Evolutionary conservation across 2,888 invertebrate species (phyloP), one percentile per base, ranked within the genome.

Genomic region (Macrophya annulata): DNA sequence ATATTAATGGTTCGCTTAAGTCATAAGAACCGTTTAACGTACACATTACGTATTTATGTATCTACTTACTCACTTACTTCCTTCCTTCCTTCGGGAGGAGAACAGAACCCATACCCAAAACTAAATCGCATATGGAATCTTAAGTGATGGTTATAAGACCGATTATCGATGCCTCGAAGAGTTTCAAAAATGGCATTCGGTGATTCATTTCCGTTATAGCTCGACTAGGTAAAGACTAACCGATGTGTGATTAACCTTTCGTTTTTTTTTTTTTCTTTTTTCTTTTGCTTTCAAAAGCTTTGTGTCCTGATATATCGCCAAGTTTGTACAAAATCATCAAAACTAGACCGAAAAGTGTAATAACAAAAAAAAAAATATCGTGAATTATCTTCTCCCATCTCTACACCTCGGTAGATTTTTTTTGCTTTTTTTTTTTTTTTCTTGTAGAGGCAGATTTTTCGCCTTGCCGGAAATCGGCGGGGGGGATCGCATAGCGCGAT

Each of bases 161-260:
- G 77, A 51, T 77, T 77, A 77, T 77, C 55, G 31, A n/a, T 43
- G 43, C 81, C 59, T 15, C 68, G 81, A 51, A 81, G 31, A 65
- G 43, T 82, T 48, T 83, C 83, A 37, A 43, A 83, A 71, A 83
- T 83, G 83, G 83, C 68, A 83, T 83, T 83, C 83, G 83, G 31
- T 83, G 83, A 83, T 83, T 83, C 83, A 83, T 17, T 83, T 83
- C 83, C 83, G 83, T n/a, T 62, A 62, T 62, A 62, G 12, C 37
- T 31, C 31, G 40, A 71, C 25, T 25, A 51, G 48, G 37, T n/a
- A 55, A 55, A 55, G 55, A n/a, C 55, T 0, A 6, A n/a, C 51
- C 31, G 31, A 31, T 31, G 31, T 31, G 51, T 51, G 51, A 51
- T 51, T 51, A 51, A 51, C 17, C 17, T 51, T 6, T 17, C 51